Evolutionary conservation across 2,113 vertebrate genomes (phyloP), one percentile per base, ranked within the genome.

Genomic region (Fukomys damarensis): DNA sequence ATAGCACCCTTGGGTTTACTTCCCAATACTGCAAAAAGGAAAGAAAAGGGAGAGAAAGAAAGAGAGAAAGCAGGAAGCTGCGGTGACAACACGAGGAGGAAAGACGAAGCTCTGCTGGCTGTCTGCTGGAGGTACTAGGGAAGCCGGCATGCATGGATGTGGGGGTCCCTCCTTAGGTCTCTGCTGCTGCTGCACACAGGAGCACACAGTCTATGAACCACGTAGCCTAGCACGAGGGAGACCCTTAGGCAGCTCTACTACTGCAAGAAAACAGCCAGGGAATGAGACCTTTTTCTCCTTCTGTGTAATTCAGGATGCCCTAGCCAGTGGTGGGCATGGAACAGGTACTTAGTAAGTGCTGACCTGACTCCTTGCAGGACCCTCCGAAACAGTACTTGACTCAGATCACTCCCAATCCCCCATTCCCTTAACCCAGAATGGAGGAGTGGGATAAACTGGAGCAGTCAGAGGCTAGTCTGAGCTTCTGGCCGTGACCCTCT

Each of bases 401-500:
- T 74, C 59, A 41, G 58, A 80, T 52, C 61, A 26, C 59, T 86
- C 79, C 63, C 82, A 24, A 46, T 28, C 22, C 11, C 41, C 72
- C 59, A 22, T 49, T 89, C 38, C 49, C 41, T 26, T 2, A 49
- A 43, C 19, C 38, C 43, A 17, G 56, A 28, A 20, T 17, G 26
- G 35, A 24, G 24, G 19, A 19, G 22, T 11, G 10, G 49, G 4
- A 9, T 7, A 43, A 81, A 30, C 66, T 10, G 72, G 54, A 83
- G 32, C 43, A 86, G 84, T 83, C 77, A 80, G 74, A 30, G 63
- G 22, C 49, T 49, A 28, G 88, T 32, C 66, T 24, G 46, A 90
- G 84, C 66, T 94, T 89, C 89, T 52, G 83, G 86, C 86, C 86
- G 95, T 97, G 97, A 95, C 97, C 88, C 66, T 89, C 49, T 52